A percentile compares a stretch with the other conserved stretches of the same genome.
phyloP scores from a whole-genome alignment of 2,888 invertebrate genomes.

The Acleris laterana region DNA sequence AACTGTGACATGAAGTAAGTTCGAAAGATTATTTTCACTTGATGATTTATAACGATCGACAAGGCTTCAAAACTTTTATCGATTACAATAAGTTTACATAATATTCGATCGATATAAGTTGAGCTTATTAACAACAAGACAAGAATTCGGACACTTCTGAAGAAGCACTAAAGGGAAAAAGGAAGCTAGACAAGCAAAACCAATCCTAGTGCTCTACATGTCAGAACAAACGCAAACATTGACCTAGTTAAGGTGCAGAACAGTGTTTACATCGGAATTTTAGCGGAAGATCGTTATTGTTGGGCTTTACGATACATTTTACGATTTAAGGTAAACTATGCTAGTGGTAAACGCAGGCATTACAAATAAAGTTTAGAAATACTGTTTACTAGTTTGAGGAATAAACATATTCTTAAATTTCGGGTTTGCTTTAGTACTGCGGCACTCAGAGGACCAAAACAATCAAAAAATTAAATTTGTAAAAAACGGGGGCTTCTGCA shows the following conservation, averaged over 20 bases:
- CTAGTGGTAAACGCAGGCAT: too few relatives aligned
- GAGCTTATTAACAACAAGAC: too few relatives aligned
- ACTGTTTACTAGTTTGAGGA: too few relatives aligned
- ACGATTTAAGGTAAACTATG: not conserved
- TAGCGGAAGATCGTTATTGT: not conserved
- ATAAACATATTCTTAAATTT: too few relatives aligned
- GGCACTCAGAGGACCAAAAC: too few relatives aligned
- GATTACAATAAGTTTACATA: not conserved
- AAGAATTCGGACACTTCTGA: too few relatives aligned
- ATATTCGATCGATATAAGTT: not conserved
- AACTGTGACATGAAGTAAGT: too few relatives aligned
- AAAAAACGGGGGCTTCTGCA: too few relatives aligned
- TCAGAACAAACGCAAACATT: constrained; percentile 19
- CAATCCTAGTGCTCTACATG: constrained; percentile 8
- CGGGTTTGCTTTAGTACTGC: too few relatives aligned
- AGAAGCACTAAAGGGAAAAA: not conserved
- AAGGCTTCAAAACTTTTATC: not conserved
- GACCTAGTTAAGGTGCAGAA: constrained; percentile 19
- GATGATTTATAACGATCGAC: not conserved
- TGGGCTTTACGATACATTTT: constrained; percentile 11
- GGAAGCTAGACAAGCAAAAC: not conserved
- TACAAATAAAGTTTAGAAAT: not conserved
- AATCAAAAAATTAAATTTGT: too few relatives aligned
- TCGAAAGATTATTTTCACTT: not conserved
- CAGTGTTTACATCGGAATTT: constrained; percentile 12